phyloP scores from a whole-genome alignment of 2,113 vertebrate genomes.

The Alces alces region DNA sequence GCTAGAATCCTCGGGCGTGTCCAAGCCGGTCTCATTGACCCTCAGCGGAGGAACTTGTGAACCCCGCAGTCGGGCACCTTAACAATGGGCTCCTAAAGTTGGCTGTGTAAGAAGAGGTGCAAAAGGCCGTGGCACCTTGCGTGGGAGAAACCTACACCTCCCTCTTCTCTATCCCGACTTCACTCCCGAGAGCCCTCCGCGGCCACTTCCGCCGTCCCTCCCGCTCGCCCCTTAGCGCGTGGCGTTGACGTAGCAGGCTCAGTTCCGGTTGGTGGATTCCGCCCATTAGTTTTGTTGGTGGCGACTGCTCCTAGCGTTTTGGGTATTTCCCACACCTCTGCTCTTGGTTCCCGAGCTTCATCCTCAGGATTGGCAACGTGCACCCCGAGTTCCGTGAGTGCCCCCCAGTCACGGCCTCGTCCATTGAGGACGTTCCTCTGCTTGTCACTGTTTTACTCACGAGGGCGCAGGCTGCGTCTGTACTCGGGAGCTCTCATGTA shows the following conservation, averaged over 20 bases:
- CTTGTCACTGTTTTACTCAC: not conserved
- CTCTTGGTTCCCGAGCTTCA: not conserved
- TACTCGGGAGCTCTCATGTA: too few species aligned
- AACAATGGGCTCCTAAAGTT: not conserved
- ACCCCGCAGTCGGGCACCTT: not conserved
- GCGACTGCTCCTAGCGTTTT: rapidly evolving
- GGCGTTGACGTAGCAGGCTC: rapidly evolving
- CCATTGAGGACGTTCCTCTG: not conserved
- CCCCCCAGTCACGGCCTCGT: not conserved
- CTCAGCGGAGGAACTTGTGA: not conserved
- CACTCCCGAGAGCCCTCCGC: not conserved
- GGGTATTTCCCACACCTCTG: rapidly evolving
- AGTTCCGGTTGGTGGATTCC: not conserved
- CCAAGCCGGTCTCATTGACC: not conserved
- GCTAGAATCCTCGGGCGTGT: not conserved
- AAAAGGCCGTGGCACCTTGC: rapidly evolving
- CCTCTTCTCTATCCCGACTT: not conserved
- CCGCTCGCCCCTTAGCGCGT: rapidly evolving
- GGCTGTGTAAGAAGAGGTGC: not conserved
- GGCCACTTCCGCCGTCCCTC: not conserved
- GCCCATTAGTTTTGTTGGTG: rapidly evolving
- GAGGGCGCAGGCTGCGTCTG: not conserved
- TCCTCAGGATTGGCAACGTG: not conserved
- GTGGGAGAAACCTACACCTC: rapidly evolving
- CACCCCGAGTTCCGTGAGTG: not conserved